phyloP scores from a whole-genome alignment of 2,113 vertebrate species.

The Nothobranchius furzeri region DNA sequence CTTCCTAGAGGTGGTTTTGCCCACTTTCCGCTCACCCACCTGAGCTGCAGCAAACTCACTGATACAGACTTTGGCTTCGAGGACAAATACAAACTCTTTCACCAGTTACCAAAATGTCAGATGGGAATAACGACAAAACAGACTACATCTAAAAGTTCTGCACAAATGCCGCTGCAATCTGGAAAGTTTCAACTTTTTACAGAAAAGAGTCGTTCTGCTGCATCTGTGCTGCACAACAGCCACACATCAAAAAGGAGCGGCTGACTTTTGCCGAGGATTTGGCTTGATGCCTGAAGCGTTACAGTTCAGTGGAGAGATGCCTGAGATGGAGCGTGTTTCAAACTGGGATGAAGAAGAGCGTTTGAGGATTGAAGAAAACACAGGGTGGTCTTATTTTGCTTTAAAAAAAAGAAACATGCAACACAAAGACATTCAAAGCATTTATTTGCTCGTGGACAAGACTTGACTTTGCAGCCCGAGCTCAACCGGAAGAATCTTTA shows the following conservation, averaged over 20 bases:
- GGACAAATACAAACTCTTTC: no score
- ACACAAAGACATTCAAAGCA: conserved; percentile 8
- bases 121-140: neutral
- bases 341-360: conserved; percentile 25
- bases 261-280: conserved; percentile 67
- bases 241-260: conserved; percentile 54
- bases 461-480: neutral
- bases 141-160: neutral
- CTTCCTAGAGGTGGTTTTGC: neutral
- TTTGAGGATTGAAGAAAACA: conserved; percentile 36
- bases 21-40: neutral
- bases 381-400: conserved; percentile 15
- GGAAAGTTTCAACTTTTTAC: conserved; percentile 3
- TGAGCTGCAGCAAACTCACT: neutral
- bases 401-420: neutral
- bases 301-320: conserved; percentile 43
- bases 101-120: no score
- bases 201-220: conserved; percentile 31
- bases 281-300: conserved; percentile 55
- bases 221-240: conserved; percentile 39
- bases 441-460: conserved; percentile 13
- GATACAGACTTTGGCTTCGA: neutral
- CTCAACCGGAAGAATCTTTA: neutral
- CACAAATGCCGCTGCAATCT: neutral
- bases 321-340: conserved; percentile 40